phyloP scores from a whole-genome alignment of 2,888 invertebrate genomes.

The Lydus trimaculatus region DNA sequence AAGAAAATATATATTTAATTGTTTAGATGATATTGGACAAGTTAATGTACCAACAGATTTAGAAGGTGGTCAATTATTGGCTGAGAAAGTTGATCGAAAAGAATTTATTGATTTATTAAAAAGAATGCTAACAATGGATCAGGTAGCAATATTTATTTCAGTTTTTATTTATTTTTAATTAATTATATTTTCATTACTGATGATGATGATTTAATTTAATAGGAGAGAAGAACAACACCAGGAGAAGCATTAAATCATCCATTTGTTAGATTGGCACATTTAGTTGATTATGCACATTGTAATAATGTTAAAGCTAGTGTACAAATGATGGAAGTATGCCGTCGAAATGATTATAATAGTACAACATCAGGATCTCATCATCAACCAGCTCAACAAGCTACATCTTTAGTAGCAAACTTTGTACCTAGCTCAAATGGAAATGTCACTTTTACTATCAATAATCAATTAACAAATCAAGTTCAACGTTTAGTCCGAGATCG shows the following conservation, averaged over 20 bases:
- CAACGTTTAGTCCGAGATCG: slow-evolving; percentile 75
- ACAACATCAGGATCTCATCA: slow-evolving; percentile 61
- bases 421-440: slow-evolving; percentile 81
- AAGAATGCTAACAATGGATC: slow-evolving; percentile 98
- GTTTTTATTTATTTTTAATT: slow-evolving; percentile 15
- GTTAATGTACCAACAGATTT: slow-evolving; percentile 97
- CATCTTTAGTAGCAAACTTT: slow-evolving; percentile 75
- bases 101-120: slow-evolving; percentile 98
- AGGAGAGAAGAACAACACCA: slow-evolving; percentile 94
- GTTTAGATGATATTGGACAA: slow-evolving; percentile 97
- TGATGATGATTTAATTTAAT: slow-evolving; percentile 39
- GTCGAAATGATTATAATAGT: slow-evolving; percentile 63
- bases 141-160: slow-evolving; percentile 67
- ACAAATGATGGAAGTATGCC: slow-evolving; percentile 94
- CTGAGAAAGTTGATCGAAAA: slow-evolving; percentile 95
- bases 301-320: slow-evolving; percentile 97
- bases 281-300: slow-evolving; percentile 96
- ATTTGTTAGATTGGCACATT: slow-evolving; percentile 91
- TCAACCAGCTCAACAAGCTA: slow-evolving; percentile 61
- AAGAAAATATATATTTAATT: slow-evolving; percentile 99
- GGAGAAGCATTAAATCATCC: slow-evolving; percentile 95
- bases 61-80: slow-evolving; percentile 94
- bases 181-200: too few relatives aligned
- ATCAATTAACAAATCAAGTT: slow-evolving; percentile 80
- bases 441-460: slow-evolving; percentile 94